Evolutionary conservation across 2,113 vertebrate genomes (phyloP).

Genomic region (Egretta garzetta): DNA sequence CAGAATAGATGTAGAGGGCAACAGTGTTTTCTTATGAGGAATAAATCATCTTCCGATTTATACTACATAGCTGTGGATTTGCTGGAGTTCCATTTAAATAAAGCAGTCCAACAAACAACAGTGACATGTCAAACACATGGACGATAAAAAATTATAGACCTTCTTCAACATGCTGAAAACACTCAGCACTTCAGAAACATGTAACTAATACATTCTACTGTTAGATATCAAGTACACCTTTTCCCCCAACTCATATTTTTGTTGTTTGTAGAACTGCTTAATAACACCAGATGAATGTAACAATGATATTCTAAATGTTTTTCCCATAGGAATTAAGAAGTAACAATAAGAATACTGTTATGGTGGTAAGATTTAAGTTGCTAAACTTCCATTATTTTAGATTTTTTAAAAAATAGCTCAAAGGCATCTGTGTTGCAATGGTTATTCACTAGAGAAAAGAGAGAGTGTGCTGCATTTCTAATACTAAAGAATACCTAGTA

Average conservation of each 20-base stretch:
- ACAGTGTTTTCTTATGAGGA: constrained; percentile 36
- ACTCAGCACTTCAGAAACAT: background rate
- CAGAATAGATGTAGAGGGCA: constrained; percentile 19
- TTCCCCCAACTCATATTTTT: background rate
- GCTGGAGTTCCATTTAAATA: background rate
- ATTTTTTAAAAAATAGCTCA: background rate
- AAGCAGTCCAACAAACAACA: constrained; percentile 29
- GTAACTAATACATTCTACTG: background rate
- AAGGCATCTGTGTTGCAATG: background rate
- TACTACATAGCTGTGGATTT: background rate
- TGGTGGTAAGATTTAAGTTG: background rate
- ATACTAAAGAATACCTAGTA: background rate
- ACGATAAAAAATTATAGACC: constrained; percentile 27
- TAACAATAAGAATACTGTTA: background rate
- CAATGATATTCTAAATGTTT: background rate
- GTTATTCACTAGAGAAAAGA: background rate
- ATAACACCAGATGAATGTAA: background rate
- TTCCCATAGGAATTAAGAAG: background rate
- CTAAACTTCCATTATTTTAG: background rate
- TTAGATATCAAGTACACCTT: background rate
- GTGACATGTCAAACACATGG: constrained; percentile 16
- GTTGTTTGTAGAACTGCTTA: background rate
- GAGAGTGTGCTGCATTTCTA: background rate
- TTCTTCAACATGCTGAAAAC: background rate
- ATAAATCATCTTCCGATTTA: constrained; percentile 44